phyloP scores from a whole-genome alignment of 2,797 vertebrate genomes.

The Phyllotis vaccarum region DNA sequence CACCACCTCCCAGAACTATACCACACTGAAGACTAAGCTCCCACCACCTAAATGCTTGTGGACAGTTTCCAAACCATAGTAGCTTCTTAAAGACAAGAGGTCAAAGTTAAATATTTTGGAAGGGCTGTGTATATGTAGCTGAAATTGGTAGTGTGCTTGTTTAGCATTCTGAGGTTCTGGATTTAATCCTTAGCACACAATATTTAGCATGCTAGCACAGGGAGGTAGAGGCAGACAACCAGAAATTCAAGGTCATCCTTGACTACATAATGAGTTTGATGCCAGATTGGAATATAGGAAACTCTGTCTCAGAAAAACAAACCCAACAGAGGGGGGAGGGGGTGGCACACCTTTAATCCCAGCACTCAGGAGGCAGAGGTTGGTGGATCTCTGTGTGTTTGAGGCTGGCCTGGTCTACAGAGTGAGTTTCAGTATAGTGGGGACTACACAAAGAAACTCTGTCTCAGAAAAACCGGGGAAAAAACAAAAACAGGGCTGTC shows the following conservation, averaged over 20 bases:
- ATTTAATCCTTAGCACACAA: not conserved
- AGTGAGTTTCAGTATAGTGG: too few species aligned
- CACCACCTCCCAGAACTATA: not conserved
- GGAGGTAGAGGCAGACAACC: not conserved
- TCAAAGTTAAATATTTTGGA: not conserved
- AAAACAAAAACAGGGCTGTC: too few species aligned
- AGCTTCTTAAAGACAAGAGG: constrained; percentile 14
- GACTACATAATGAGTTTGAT: not conserved
- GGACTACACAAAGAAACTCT: too few species aligned
- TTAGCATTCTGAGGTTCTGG: not conserved
- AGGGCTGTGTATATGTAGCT: not conserved
- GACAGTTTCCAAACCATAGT: not conserved
- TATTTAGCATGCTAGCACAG: not conserved
- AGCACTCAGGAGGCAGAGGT: too few species aligned
- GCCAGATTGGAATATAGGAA: not conserved
- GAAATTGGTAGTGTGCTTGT: not conserved
- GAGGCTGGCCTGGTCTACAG: too few species aligned
- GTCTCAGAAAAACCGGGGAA: too few species aligned
- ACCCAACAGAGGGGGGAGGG: not conserved
- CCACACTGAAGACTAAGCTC: not conserved
- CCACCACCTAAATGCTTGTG: not conserved
- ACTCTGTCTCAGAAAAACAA: not conserved
- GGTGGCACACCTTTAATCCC: too few species aligned
- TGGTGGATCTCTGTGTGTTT: too few species aligned
- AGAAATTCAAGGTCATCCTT: not conserved